Conservation (phyloP, 1,140 invertebrate genomes). For the Drosophila novamexicana region DNA sequence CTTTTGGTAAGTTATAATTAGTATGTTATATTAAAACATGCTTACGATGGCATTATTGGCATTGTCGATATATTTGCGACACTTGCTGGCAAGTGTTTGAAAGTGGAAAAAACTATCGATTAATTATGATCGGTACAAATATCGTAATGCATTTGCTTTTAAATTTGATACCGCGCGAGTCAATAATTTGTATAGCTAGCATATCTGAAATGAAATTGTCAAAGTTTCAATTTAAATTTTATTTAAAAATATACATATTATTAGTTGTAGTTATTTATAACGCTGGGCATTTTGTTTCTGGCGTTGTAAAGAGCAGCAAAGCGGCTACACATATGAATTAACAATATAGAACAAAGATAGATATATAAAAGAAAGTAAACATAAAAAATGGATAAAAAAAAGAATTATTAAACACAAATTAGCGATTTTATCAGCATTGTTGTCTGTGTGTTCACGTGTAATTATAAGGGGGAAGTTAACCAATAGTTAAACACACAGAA, state of each 20-base stretch:
- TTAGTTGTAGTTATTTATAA: conserved; percentile 63
- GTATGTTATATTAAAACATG: not conserved
- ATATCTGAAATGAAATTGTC: not conserved
- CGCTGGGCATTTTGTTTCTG: conserved; percentile 58
- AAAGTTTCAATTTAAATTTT: conserved; percentile 31
- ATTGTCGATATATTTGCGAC: not conserved
- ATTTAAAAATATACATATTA: conserved; percentile 75
- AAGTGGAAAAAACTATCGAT: not conserved
- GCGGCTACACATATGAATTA: conserved; percentile 62
- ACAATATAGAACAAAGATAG: conserved; percentile 65
- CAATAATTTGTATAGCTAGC: too few relatives aligned
- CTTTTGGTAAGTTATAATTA: not conserved
- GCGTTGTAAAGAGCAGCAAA: conserved; percentile 31
- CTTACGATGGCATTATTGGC: not conserved
- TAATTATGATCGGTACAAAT: not conserved
- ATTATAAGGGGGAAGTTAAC: conserved; percentile 7
- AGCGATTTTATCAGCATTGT: conserved; percentile 11
- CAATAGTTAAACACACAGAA: conserved; percentile 24
- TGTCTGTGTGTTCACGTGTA: conserved; percentile 18
- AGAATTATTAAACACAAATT: conserved; percentile 35
- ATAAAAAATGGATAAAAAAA: conserved; percentile 62
- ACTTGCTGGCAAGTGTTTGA: not conserved
- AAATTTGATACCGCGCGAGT: too few relatives aligned
- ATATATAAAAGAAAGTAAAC: conserved; percentile 51
- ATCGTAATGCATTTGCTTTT: not conserved